A percentile compares a stretch with the other conserved stretches of the same genome.
phyloP scores from a whole-genome alignment of 2,888 invertebrate species.

The Fragum sueziense region DNA sequence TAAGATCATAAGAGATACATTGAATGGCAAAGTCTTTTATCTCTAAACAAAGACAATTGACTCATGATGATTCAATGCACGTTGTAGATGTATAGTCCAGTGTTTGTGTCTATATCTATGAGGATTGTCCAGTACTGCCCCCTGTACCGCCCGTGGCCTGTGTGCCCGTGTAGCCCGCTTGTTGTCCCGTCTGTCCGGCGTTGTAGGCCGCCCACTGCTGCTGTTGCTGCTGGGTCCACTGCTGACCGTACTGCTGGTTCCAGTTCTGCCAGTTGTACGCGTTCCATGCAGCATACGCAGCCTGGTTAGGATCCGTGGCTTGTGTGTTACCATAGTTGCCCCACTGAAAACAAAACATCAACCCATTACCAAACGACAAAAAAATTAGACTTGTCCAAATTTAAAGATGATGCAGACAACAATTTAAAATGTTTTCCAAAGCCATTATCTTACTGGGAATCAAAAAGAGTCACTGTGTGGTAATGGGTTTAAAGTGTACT shows the following conservation, averaged over 20 bases:
- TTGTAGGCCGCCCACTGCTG: conserved; percentile 29
- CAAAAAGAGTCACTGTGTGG: too few species aligned
- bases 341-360: conserved; percentile 56
- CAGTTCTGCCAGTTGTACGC: conserved; percentile 58
- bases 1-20: too few species aligned
- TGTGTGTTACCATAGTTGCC: conserved; percentile 42
- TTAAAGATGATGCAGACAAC: too few species aligned
- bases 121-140: not conserved
- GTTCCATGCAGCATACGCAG: conserved; percentile 47
- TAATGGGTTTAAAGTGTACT: too few species aligned
- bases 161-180: not conserved
- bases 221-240: conserved; percentile 52
- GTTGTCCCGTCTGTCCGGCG: conserved; percentile 13
- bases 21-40: too few species aligned
- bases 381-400: too few species aligned
- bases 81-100: too few species aligned
- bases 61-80: too few species aligned
- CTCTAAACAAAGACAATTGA: too few species aligned
- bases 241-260: conserved; percentile 53
- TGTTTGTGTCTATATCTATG: not conserved
- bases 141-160: not conserved
- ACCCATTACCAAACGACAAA: too few species aligned
- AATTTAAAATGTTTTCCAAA: too few species aligned
- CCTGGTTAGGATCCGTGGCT: conserved; percentile 18
- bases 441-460: too few species aligned